phyloP scores from a whole-genome alignment of 1,140 invertebrate species.

The Drosophila subpulchrella region DNA sequence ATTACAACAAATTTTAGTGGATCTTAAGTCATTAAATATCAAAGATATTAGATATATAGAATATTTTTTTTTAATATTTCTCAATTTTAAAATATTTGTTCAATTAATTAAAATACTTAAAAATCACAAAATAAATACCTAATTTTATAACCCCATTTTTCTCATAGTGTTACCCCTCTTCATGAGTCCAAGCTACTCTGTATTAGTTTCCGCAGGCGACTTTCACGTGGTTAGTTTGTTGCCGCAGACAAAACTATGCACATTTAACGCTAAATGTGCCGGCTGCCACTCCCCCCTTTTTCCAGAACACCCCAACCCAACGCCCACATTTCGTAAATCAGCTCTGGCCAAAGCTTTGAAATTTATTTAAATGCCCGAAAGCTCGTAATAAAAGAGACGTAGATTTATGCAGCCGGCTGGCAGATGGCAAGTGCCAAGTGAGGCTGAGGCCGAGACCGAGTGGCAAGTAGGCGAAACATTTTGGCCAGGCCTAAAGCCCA shows the following conservation, averaged over 20 bases:
- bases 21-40: too few relatives aligned
- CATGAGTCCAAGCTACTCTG: conserved; percentile 17
- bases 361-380: conserved; percentile 81
- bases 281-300: conserved; percentile 14
- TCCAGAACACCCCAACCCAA: not conserved
- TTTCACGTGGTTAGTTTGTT: conserved; percentile 76
- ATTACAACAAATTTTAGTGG: too few relatives aligned
- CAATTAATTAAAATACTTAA: not conserved
- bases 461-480: conserved; percentile 58
- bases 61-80: not conserved
- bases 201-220: conserved; percentile 62
- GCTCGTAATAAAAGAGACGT: conserved; percentile 74
- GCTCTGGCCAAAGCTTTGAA: conserved; percentile 70
- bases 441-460: conserved; percentile 18
- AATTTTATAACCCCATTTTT: not conserved
- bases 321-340: conserved; percentile 61
- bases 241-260: conserved; percentile 67
- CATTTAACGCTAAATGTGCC: conserved; percentile 72
- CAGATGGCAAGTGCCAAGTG: conserved; percentile 60
- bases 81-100: not conserved
- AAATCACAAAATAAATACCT: too few relatives aligned
- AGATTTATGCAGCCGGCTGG: conserved; percentile 73
- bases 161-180: not conserved
- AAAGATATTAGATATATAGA: too few relatives aligned
- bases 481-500: conserved; percentile 65